Evolutionary conservation across 2,113 vertebrate species (phyloP).

Genomic region (Oplegnathus fasciatus): DNA sequence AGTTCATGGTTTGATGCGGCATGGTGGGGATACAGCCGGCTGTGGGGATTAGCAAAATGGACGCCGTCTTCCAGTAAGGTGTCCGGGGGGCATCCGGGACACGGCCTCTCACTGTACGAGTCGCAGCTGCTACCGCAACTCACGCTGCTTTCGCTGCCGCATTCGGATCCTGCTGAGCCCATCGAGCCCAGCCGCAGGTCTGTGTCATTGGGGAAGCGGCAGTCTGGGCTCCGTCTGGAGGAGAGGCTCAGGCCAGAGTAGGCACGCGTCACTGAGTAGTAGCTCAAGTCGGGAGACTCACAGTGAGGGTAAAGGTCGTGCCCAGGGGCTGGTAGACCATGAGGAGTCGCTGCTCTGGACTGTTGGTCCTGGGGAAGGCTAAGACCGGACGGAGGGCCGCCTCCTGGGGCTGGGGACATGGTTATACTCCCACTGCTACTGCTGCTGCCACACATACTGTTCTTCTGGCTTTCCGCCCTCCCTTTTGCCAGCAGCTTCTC

Average conservation of each 20-base stretch:
- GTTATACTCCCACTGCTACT: slow-evolving; percentile 42
- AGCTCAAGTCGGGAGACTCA: slow-evolving; percentile 93
- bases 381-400: slow-evolving; percentile 87
- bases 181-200: slow-evolving; percentile 91
- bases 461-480: slow-evolving; percentile 87
- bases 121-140: slow-evolving; percentile 93
- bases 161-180: slow-evolving; percentile 92
- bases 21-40: slow-evolving; percentile 84
- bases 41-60: slow-evolving; percentile 84
- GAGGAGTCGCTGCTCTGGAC: slow-evolving; percentile 82
- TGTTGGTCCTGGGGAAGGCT: slow-evolving; percentile 90
- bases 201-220: slow-evolving; percentile 89
- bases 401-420: slow-evolving; percentile 86
- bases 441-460: slow-evolving; percentile 65
- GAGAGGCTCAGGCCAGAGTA: slow-evolving; percentile 90
- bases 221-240: slow-evolving; percentile 89
- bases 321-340: slow-evolving; percentile 85
- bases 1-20: slow-evolving; percentile 83
- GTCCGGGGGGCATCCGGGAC: slow-evolving; percentile 89
- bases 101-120: slow-evolving; percentile 89
- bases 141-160: slow-evolving; percentile 94
- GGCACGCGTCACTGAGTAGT: slow-evolving; percentile 92
- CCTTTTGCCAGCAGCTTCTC: slow-evolving; percentile 94
- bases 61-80: slow-evolving; percentile 88
- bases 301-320: slow-evolving; percentile 94